Evolutionary conservation across 2,113 vertebrate species (phyloP).

Genomic region (Neoarius graeffei): DNA sequence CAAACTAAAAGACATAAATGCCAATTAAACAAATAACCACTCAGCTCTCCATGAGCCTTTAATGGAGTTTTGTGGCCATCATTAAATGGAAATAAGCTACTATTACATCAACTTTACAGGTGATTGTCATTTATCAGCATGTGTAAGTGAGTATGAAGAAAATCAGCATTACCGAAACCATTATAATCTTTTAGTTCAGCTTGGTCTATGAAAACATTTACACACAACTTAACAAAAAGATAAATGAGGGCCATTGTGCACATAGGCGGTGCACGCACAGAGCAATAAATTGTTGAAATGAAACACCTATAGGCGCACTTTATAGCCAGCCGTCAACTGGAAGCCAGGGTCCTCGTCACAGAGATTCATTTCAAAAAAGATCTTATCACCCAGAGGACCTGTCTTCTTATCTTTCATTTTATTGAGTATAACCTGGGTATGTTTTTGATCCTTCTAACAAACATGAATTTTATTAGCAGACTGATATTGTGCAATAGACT

Average conservation of each 20-base stretch:
- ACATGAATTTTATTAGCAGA: slow-evolving; percentile 3
- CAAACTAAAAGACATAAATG: background rate
- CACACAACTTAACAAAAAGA: background rate
- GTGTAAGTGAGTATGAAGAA: background rate
- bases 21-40: background rate
- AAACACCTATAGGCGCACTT: slow-evolving; percentile 7
- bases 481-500: background rate
- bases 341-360: slow-evolving; percentile 17
- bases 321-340: slow-evolving; percentile 17
- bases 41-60: background rate
- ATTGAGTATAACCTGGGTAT: background rate
- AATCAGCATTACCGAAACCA: background rate
- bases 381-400: slow-evolving; percentile 39
- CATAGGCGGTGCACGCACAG: background rate
- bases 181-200: too few relatives aligned
- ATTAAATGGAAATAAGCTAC: background rate
- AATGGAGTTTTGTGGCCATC: background rate
- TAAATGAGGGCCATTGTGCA: background rate
- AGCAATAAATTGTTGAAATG: slow-evolving; percentile 21
- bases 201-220: background rate
- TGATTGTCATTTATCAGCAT: background rate
- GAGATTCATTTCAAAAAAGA: slow-evolving; percentile 31
- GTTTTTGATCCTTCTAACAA: slow-evolving; percentile 2
- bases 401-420: slow-evolving; percentile 19
- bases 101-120: background rate